Conservation (phyloP, 2,797 vertebrate species). For the Acrocephalus scirpaceus region DNA sequence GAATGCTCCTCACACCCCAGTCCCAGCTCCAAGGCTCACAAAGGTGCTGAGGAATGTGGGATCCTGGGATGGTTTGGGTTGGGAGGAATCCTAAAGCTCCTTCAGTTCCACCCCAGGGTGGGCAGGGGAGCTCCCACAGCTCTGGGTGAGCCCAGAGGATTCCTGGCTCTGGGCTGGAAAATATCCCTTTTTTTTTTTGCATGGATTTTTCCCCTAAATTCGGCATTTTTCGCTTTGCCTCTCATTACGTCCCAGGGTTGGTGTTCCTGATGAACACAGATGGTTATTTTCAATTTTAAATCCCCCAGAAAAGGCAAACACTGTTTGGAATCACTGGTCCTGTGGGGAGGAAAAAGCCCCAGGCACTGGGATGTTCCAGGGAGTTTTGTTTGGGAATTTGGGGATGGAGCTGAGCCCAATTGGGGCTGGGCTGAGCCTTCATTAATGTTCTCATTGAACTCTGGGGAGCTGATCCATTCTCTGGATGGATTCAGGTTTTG, state of each 20-base stretch:
- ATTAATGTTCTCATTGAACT: not conserved
- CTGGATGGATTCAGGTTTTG: not conserved
- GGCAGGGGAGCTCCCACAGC: not conserved
- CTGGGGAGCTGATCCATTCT: not conserved
- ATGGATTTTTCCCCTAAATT: not conserved
- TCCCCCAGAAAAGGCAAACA: not conserved
- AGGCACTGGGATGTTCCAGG: not conserved
- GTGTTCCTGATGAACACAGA: not conserved
- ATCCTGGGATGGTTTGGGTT: not conserved
- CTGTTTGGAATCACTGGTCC: not conserved
- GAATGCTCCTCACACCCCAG: not conserved
- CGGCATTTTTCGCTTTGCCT: not conserved
- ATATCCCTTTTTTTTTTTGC: accelerated
- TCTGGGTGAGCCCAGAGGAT: accelerated
- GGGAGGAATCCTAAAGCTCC: not conserved
- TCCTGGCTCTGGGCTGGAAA: not conserved
- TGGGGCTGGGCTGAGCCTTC: not conserved
- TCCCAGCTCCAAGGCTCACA: not conserved
- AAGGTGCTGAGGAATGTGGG: not conserved
- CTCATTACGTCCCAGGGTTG: accelerated
- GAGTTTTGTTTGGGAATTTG: not conserved
- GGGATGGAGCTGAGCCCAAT: not conserved
- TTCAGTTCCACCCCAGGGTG: not conserved
- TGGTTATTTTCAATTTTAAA: not conserved
- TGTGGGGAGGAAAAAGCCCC: not conserved